A percentile compares a stretch with the other conserved stretches of the same genome.
phyloP scores from a whole-genome alignment of 2,797 vertebrate genomes.

The Ateles fusciceps region DNA sequence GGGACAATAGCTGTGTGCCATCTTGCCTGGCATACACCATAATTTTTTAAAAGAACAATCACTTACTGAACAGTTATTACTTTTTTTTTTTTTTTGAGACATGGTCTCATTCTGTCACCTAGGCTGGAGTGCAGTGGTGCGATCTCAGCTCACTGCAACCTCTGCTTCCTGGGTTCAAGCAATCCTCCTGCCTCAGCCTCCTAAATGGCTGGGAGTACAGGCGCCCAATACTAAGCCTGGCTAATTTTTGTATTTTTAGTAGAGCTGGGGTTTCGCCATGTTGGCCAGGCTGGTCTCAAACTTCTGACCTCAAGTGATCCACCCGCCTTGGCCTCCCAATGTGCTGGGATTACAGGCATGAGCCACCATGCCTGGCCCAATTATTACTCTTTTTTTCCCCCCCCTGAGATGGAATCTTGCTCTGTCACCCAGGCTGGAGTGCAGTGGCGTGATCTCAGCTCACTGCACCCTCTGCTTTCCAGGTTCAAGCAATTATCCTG shows the following conservation, averaged over 20 bases:
- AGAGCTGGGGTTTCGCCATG: background rate
- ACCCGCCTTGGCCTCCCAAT: background rate
- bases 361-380: background rate
- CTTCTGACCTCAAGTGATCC: background rate
- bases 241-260: background rate
- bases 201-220: background rate
- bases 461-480: no score
- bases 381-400: background rate
- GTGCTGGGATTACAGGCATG: background rate
- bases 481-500: no score
- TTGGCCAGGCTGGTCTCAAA: background rate
- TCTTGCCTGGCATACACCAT: background rate
- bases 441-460: no score
- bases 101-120: background rate
- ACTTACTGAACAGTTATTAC: background rate
- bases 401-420: background rate
- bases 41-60: background rate
- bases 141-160: background rate
- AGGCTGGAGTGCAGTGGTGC: background rate
- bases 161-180: background rate
- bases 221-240: background rate
- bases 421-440: background rate
- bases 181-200: background rate
- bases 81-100: background rate
- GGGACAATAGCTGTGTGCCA: background rate